Percentiles rank a stretch among this genome's conserved stretches.
Evolutionary conservation across 1,140 invertebrate genomes (phyloP).

Genomic region (Achatina immaculata): DNA sequence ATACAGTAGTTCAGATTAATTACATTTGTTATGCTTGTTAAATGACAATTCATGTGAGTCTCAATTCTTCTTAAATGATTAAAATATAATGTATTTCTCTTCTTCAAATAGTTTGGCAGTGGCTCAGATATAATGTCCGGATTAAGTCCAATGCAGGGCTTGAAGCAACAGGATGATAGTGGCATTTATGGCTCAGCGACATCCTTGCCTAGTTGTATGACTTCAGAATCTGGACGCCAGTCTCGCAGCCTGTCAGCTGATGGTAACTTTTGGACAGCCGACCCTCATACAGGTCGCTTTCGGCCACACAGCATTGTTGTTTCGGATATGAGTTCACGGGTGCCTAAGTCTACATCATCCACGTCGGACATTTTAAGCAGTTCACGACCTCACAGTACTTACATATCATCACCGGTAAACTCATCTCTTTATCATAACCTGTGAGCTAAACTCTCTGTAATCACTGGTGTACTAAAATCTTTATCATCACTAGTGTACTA

Average conservation of each 20-base stretch:
- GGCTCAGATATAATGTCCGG: slow-evolving; percentile 42
- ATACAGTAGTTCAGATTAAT: too few relatives aligned
- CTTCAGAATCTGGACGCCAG: not conserved
- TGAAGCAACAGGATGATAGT: slow-evolving; percentile 59
- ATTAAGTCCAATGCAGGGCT: slow-evolving; percentile 45
- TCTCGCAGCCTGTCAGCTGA: slow-evolving; percentile 29
- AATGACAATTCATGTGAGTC: too few relatives aligned
- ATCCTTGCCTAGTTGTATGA: slow-evolving; percentile 24
- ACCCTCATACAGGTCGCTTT: not conserved
- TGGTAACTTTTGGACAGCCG: slow-evolving; percentile 28
- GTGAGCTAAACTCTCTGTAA: too few relatives aligned
- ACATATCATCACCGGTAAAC: not conserved
- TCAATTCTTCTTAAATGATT: too few relatives aligned
- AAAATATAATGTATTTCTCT: not conserved
- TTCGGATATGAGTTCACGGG: slow-evolving; percentile 32
- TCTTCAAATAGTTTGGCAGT: slow-evolving; percentile 48
- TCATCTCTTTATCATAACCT: too few relatives aligned
- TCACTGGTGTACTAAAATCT: too few relatives aligned
- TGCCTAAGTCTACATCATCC: slow-evolving; percentile 15
- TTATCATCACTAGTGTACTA: too few relatives aligned
- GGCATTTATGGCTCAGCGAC: slow-evolving; percentile 55
- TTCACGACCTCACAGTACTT: not conserved
- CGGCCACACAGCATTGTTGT: slow-evolving; percentile 33
- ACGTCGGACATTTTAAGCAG: not conserved
- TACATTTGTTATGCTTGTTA: too few relatives aligned